phyloP scores from a whole-genome alignment of 2,113 vertebrate species.

The Polypterus senegalus region DNA sequence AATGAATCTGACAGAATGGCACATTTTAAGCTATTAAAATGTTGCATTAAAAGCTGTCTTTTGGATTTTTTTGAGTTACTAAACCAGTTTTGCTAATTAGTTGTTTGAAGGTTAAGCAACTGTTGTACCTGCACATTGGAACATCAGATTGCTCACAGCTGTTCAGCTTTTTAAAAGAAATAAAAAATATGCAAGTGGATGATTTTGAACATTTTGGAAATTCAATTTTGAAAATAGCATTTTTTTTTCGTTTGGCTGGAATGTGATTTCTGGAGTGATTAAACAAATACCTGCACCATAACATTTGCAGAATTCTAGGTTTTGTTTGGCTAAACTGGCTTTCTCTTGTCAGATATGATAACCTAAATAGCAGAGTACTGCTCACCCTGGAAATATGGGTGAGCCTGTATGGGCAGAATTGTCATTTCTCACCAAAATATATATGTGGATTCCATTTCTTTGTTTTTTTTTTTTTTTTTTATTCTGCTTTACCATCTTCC shows the following conservation, averaged over 20 bases:
- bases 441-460: too few relatives aligned
- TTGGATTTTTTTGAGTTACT: not conserved
- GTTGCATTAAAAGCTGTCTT: not conserved
- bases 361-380: too few relatives aligned
- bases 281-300: too few relatives aligned
- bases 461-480: too few relatives aligned
- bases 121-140: not conserved
- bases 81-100: not conserved
- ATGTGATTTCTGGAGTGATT: too few relatives aligned
- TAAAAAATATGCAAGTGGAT: not conserved
- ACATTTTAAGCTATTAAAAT: not conserved
- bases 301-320: constrained; percentile 23
- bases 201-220: not conserved
- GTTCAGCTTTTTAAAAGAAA: constrained; percentile 4
- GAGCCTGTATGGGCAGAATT: too few relatives aligned
- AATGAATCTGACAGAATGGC: not conserved
- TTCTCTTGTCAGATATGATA: not conserved
- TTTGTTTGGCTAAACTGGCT: constrained; percentile 19
- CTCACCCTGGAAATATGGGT: too few relatives aligned
- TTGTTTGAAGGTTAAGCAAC: constrained; percentile 3
- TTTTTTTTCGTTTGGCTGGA: too few relatives aligned
- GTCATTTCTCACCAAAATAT: too few relatives aligned
- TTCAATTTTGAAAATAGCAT: too few relatives aligned
- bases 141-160: constrained; percentile 7
- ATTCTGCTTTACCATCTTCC: too few relatives aligned